Evolutionary conservation across 2,113 vertebrate genomes (phyloP).

Genomic region (Loxodonta africana): DNA sequence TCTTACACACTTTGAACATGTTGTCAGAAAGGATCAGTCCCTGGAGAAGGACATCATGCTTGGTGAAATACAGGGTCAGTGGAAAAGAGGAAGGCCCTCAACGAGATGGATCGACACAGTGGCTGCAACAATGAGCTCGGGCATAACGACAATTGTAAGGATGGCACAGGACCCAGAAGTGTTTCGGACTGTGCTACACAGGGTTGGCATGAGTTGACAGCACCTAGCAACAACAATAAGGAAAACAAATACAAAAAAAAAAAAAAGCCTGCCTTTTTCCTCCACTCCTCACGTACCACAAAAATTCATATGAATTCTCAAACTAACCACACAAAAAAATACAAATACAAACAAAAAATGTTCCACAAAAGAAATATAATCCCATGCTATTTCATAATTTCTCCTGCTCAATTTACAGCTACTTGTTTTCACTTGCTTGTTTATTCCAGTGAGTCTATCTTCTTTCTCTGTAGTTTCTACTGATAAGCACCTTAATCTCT

Average conservation of each 20-base stretch:
- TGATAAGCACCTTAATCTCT: not conserved
- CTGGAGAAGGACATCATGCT: no score
- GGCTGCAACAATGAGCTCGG: no score
- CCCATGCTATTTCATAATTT: not conserved
- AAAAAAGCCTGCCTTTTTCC: not conserved
- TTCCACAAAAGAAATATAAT: not conserved
- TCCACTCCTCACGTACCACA: not conserved
- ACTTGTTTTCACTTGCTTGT: not conserved
- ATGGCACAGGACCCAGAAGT: no score
- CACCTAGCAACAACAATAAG: no score
- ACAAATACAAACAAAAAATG: not conserved
- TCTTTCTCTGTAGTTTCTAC: not conserved
- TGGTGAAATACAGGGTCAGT: no score
- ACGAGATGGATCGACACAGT: no score
- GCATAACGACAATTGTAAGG: no score
- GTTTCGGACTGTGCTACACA: no score
- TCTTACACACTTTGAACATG: no score
- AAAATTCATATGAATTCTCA: constrained; percentile 30
- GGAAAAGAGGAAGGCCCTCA: no score
- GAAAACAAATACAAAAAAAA: not conserved
- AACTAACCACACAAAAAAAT: not conserved
- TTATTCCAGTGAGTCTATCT: not conserved
- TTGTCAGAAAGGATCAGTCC: no score
- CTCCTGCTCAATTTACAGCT: not conserved
- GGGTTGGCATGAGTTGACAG: no score